Base-by-base conservation (phyloP, 2,888 invertebrate species). In the Sarcophaga variegata region DNA sequence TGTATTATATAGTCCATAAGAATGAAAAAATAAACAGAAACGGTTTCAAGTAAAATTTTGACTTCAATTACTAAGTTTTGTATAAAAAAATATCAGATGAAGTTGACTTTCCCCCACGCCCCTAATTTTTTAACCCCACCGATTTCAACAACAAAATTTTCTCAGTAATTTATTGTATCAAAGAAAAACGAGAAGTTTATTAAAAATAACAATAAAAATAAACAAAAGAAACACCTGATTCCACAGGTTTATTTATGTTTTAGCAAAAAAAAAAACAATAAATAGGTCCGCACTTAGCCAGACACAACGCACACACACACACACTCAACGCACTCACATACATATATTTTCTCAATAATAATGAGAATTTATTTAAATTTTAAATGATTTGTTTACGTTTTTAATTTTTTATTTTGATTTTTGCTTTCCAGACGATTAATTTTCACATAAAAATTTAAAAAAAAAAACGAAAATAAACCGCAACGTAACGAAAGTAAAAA, bases 381-480 rank as follows among this genome's bases (percentile, higher is more conserved):
- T 54, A 54, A 17, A 76, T 76, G 66, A 37, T 87, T 81, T 87
- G 76, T 84, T 84, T 81, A 84, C 84, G 54, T 79, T 83, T 83
- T 17, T 12, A 54, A 14, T 54, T 54, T 54, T 17, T 54, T 54
- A 14, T 14, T 17, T 14, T 59, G 49, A 54, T 14, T 54, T 37
- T 37, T 74, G 37, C 37, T 80, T 86, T 83, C 81, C 83, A 81
- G 64, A 81, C 47, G 83, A 86, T 83, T 87, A 75, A 60, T 70
- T 87, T 85, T 59, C 47, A 70, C 27, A 70, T n/a, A 54, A 54
- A 54, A 12, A 54, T 14, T 54, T 1, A 54, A 12, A 54, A 17
- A 54, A 54, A 54, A 54, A 17, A 54, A 3, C 10, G 4, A 54
- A 54, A 54, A 54, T 17, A 54, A 14, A 54, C 12, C 54, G 54